Conservation (phyloP, 2,888 invertebrate genomes). For the Plebejus argus region DNA sequence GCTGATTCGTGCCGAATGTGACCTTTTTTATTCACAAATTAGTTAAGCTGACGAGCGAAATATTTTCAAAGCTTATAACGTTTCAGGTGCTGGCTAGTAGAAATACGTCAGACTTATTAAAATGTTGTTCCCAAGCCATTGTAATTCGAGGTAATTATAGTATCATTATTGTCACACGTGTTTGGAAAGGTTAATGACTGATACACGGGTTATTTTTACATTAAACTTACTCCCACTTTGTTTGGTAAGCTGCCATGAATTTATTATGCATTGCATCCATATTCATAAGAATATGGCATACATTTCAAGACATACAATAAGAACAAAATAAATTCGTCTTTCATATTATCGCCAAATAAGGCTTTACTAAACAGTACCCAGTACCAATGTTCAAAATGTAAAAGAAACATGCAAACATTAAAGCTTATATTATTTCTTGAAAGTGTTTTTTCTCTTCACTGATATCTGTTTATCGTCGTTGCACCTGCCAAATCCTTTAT, state of each 20-base stretch:
- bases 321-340: not conserved
- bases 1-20: no score
- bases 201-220: not conserved
- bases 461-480: no score
- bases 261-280: not conserved
- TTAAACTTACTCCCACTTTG: not conserved
- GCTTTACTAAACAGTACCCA: no score
- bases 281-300: not conserved
- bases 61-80: not conserved
- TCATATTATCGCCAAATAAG: not conserved
- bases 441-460: no score
- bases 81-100: not conserved
- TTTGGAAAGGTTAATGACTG: constrained; percentile 6
- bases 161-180: not conserved
- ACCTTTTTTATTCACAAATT: no score
- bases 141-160: not conserved
- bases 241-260: constrained; percentile 15
- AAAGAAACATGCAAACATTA: no score
- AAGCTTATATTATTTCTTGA: no score
- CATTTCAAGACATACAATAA: not conserved
- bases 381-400: no score
- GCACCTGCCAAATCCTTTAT: no score
- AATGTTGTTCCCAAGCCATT: not conserved
- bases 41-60: no score
- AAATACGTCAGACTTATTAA: not conserved